These are phyloP conservation scores for Cynodonichthys magdalenae DNA, from an alignment of 2,797 vertebrate species.

Conservation along the genomic window DNA sequence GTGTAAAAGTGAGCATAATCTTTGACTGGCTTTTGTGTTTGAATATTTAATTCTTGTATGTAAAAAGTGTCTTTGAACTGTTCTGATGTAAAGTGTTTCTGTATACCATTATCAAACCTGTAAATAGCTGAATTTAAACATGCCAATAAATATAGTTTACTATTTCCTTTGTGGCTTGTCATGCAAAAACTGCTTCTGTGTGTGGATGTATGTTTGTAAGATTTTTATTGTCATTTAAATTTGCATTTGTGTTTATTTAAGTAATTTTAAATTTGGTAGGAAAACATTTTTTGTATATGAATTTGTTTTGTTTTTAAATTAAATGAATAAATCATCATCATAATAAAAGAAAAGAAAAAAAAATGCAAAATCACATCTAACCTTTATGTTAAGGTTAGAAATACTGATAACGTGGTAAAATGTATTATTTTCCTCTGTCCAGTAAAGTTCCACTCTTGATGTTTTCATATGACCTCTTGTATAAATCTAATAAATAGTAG, in stretches of 20 bases:
- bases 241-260: not conserved
- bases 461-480: not conserved
- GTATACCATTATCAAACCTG: constrained; percentile 73
- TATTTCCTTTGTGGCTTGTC: constrained; percentile 84
- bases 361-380: too few relatives aligned
- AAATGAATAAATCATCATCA: too few relatives aligned
- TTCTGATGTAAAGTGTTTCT: constrained; percentile 64
- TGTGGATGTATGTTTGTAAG: constrained; percentile 71
- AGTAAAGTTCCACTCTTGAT: not conserved
- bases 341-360: too few relatives aligned
- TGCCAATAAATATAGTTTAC: constrained; percentile 89
- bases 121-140: constrained; percentile 85
- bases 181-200: constrained; percentile 81
- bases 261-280: not conserved
- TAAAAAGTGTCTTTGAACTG: constrained; percentile 44
- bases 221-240: not conserved
- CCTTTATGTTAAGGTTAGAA: too few relatives aligned
- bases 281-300: too few relatives aligned
- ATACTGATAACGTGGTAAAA: too few relatives aligned
- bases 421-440: too few relatives aligned
- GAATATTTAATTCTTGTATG: constrained; percentile 20
- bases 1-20: constrained; percentile 29
- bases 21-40: constrained; percentile 24
- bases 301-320: too few relatives aligned
- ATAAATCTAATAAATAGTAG: not conserved